Percentiles rank a stretch among this genome's conserved stretches.
phyloP scores from a whole-genome alignment of 2,888 invertebrate species.

The Dexiosoma caninum region DNA sequence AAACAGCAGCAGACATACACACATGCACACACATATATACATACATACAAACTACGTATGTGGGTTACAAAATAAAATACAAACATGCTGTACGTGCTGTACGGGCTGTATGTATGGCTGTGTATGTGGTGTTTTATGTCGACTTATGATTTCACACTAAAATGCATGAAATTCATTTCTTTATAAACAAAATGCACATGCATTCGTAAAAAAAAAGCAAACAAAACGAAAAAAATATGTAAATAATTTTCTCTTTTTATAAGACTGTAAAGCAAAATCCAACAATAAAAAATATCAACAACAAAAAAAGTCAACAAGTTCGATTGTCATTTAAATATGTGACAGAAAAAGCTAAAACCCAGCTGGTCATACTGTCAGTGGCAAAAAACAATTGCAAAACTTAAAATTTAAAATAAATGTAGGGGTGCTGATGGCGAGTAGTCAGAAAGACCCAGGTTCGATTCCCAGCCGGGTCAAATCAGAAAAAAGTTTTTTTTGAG shows the following conservation, averaged over 20 bases:
- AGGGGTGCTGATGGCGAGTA: too few relatives aligned
- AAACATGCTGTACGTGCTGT: too few relatives aligned
- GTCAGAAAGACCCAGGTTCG: too few relatives aligned
- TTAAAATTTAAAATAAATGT: too few relatives aligned
- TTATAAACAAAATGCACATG: neutral
- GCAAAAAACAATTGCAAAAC: too few relatives aligned
- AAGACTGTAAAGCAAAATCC: neutral
- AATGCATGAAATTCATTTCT: neutral
- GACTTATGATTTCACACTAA: neutral
- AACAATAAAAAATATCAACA: constrained; percentile 13
- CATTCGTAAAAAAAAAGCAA: neutral
- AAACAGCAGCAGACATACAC: neutral
- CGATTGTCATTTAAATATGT: constrained; percentile 52
- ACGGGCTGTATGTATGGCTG: neutral
- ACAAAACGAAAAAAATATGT: too few relatives aligned
- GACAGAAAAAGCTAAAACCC: constrained; percentile 16
- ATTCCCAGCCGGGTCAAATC: too few relatives aligned
- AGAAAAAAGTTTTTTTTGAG: too few relatives aligned
- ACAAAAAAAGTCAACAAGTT: constrained; percentile 54
- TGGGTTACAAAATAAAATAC: too few relatives aligned
- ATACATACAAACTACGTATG: too few relatives aligned
- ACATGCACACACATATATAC: too few relatives aligned
- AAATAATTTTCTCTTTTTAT: neutral
- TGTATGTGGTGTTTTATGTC: constrained; percentile 1
- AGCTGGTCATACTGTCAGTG: too few relatives aligned